phyloP scores from a whole-genome alignment of 2,797 vertebrate species.

The Erpetoichthys calabaricus region DNA sequence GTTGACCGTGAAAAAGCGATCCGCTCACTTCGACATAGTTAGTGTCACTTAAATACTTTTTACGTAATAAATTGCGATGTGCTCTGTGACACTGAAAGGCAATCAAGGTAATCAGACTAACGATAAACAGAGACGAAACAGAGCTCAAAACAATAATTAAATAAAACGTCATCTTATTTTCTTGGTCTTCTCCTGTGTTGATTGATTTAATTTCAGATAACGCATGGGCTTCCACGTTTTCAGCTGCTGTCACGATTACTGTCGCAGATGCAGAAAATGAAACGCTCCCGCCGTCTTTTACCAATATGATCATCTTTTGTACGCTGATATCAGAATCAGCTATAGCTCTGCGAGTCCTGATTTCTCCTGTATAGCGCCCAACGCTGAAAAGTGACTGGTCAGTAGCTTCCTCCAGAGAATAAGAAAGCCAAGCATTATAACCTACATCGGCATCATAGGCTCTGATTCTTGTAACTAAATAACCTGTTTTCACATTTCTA shows the following conservation, averaged over 20 bases:
- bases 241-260: conserved; percentile 20
- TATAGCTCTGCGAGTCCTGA: conserved; percentile 24
- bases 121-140: conserved; percentile 22
- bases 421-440: conserved; percentile 27
- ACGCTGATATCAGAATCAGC: conserved; percentile 26
- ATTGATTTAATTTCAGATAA: conserved; percentile 15
- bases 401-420: conserved; percentile 21
- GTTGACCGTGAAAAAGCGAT: conserved; percentile 28
- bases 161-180: conserved; percentile 22
- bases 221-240: conserved; percentile 15
- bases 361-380: conserved; percentile 26
- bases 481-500: conserved; percentile 30
- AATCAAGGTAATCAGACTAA: conserved; percentile 28
- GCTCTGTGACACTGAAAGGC: conserved; percentile 30
- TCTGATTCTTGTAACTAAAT: conserved; percentile 34
- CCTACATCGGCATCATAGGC: conserved; percentile 22
- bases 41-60: too few species aligned
- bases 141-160: conserved; percentile 24
- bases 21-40: conserved; percentile 10
- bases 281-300: conserved; percentile 33
- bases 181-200: conserved; percentile 13
- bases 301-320: conserved; percentile 26
- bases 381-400: conserved; percentile 25
- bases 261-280: conserved; percentile 31
- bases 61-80: too few species aligned